Conservation (phyloP, 2,888 invertebrate genomes). For the Cheilosia grossa region DNA sequence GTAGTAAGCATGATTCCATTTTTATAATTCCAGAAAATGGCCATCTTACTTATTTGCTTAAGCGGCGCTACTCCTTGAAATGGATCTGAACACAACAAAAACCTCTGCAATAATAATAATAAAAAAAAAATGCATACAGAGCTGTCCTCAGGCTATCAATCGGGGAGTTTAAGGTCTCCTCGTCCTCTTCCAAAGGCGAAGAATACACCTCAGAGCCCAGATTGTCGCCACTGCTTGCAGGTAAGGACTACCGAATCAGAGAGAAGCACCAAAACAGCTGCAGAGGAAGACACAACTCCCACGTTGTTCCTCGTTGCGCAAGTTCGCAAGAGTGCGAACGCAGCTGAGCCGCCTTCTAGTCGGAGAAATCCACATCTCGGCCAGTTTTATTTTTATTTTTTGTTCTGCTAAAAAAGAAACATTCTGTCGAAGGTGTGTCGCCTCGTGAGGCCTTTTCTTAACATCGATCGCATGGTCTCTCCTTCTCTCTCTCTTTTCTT, state of each 20-base stretch:
- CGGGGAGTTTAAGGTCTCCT: slow-evolving; percentile 40
- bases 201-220: slow-evolving; percentile 36
- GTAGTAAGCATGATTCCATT: slow-evolving; percentile 66
- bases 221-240: slow-evolving; percentile 40
- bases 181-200: slow-evolving; percentile 38
- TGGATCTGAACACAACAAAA: slow-evolving; percentile 64
- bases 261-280: slow-evolving; percentile 26
- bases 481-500: background rate
- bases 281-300: background rate
- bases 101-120: slow-evolving; percentile 13
- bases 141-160: slow-evolving; percentile 49
- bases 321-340: background rate
- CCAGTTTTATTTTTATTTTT: background rate
- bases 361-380: slow-evolving; percentile 1
- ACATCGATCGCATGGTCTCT: slow-evolving; percentile 45
- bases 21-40: slow-evolving; percentile 74
- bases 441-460: background rate
- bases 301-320: background rate
- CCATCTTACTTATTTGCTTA: slow-evolving; percentile 72
- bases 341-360: background rate
- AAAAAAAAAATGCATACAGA: background rate
- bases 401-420: too few species aligned
- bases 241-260: slow-evolving; percentile 45
- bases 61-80: slow-evolving; percentile 72
- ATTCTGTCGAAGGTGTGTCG: slow-evolving; percentile 3